Conservation (phyloP, 2,888 invertebrate genomes). For the Volucella bombylans region DNA sequence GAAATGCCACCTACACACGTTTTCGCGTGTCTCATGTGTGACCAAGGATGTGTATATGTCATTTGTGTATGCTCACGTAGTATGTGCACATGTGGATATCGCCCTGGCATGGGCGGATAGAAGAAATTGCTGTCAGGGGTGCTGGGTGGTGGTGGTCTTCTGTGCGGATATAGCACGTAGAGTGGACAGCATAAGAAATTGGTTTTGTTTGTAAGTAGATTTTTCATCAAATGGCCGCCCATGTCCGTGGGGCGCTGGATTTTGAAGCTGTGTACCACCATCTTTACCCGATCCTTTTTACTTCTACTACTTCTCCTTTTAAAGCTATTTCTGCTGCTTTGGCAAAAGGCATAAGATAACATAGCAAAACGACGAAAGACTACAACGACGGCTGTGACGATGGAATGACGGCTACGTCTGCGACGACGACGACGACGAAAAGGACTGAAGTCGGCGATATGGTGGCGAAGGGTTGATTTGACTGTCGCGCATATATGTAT, state of each 20-base stretch:
- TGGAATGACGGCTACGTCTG: constrained; percentile 1
- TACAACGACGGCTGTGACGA: not conserved
- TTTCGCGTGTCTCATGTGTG: constrained; percentile 73
- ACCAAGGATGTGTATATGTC: constrained; percentile 65
- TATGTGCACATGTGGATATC: constrained; percentile 52
- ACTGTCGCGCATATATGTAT: constrained; percentile 52
- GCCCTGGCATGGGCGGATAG: constrained; percentile 2
- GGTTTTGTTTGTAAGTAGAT: constrained; percentile 77
- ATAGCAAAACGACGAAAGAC: constrained; percentile 9
- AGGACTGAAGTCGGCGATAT: constrained; percentile 49
- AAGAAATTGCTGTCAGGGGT: too few species aligned
- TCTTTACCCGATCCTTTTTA: not conserved
- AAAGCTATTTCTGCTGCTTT: constrained; percentile 66
- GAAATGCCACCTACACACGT: constrained; percentile 74
- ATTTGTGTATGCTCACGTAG: constrained; percentile 35
- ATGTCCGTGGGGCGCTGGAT: constrained; percentile 68
- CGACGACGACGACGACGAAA: constrained; percentile 2
- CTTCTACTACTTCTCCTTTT: constrained; percentile 45
- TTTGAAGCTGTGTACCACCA: constrained; percentile 46
- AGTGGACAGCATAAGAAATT: constrained; percentile 77
- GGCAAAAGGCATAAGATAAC: constrained; percentile 72
- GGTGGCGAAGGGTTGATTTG: constrained; percentile 72
- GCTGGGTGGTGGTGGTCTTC: constrained; percentile 37
- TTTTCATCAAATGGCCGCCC: constrained; percentile 76
- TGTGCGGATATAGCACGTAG: constrained; percentile 74